A percentile compares a stretch with the other conserved stretches of the same genome.
phyloP scores from a whole-genome alignment of 2,797 vertebrate genomes.

The Phrynocephalus vlangalii region DNA sequence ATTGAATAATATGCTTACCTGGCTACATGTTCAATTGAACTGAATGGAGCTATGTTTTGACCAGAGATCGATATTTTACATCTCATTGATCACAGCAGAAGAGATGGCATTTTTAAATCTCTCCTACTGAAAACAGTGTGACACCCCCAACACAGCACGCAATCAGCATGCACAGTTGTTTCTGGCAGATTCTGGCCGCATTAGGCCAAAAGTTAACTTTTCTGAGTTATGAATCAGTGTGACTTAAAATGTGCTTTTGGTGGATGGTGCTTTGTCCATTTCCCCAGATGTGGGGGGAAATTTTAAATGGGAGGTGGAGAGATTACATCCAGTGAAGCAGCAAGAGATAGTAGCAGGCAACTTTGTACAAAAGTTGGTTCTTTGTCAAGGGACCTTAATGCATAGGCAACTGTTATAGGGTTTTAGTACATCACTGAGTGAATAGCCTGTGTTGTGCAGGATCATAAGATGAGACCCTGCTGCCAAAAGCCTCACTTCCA shows the following conservation, averaged over 20 bases:
- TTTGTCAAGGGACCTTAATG: background rate
- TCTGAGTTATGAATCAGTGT: background rate
- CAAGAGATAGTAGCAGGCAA: background rate
- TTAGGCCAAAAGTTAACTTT: too few species aligned
- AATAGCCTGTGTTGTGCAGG: background rate
- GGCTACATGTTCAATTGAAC: background rate
- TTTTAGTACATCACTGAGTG: background rate
- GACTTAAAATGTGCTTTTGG: background rate
- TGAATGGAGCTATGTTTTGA: background rate
- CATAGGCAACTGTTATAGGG: background rate
- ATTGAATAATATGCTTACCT: too few species aligned
- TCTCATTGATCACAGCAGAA: background rate
- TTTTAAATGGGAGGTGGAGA: background rate
- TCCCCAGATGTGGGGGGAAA: background rate
- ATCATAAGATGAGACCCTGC: background rate
- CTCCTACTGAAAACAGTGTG: background rate
- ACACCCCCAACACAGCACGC: too few species aligned
- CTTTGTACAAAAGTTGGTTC: background rate
- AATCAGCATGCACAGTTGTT: too few species aligned
- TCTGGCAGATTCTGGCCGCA: too few species aligned
- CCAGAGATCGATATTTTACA: background rate
- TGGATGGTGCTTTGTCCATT: background rate
- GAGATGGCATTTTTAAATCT: background rate
- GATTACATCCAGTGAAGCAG: background rate
- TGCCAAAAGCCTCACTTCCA: slow-evolving; percentile 1